Evolutionary conservation across 1,140 invertebrate species (phyloP).

Genomic region (Stenopsyche tienmushanensis): DNA sequence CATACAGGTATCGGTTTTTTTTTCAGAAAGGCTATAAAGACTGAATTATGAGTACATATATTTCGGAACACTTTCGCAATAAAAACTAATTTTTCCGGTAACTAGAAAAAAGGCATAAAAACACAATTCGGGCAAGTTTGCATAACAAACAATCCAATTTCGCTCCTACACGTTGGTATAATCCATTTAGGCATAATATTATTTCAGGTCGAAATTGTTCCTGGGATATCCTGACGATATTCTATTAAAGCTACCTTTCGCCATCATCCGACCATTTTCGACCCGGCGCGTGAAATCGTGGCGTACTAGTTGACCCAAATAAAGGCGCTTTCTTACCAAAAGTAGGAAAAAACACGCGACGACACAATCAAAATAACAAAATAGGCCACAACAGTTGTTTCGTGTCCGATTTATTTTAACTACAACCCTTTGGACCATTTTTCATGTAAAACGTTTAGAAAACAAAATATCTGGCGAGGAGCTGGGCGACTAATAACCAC

Average conservation of each 20-base stretch:
- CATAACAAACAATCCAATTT: too few relatives aligned
- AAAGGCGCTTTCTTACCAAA: background rate
- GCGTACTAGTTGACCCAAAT: background rate
- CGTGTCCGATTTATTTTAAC: slow-evolving; percentile 1
- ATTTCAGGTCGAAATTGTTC: background rate
- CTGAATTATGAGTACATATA: too few relatives aligned
- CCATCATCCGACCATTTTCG: background rate
- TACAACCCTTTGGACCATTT: background rate
- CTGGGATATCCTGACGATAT: background rate
- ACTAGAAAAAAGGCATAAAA: too few relatives aligned
- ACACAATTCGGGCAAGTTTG: too few relatives aligned
- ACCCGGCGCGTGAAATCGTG: background rate
- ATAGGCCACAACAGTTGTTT: background rate
- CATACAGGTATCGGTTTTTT: too few relatives aligned
- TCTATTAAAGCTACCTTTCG: too few relatives aligned
- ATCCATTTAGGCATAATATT: too few relatives aligned
- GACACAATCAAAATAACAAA: slow-evolving; percentile 1
- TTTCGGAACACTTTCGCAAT: too few relatives aligned
- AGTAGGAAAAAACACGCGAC: slow-evolving; percentile 1
- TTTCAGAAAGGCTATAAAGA: too few relatives aligned
- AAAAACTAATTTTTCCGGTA: too few relatives aligned
- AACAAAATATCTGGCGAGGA: background rate
- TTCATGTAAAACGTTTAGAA: background rate
- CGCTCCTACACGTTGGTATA: too few relatives aligned
- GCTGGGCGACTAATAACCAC: too few relatives aligned